These are phyloP conservation scores for Notospermus geniculatus DNA, from an alignment of 1,140 invertebrate species.

Conservation along the genomic window DNA sequence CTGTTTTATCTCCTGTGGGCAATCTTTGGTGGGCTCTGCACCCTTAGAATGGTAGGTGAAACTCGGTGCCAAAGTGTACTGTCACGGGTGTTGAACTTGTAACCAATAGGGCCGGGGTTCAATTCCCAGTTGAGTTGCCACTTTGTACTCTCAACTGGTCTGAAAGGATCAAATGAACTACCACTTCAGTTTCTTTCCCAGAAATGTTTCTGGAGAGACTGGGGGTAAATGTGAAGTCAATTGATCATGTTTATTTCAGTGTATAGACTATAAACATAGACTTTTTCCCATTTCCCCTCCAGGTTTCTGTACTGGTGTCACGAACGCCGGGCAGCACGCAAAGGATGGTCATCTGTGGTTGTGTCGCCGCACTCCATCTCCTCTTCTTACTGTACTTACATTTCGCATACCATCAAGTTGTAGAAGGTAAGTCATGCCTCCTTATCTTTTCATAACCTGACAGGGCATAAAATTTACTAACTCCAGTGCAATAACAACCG, in stretches of 20 bases:
- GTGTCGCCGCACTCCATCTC: constrained; percentile 46
- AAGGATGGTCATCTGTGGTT: constrained; percentile 45
- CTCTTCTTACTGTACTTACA: constrained; percentile 56
- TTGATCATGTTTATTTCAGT: constrained; percentile 2
- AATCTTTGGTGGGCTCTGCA: constrained; percentile 50
- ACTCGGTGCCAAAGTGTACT: neutral
- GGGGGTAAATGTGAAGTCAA: too few relatives aligned
- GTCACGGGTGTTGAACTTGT: neutral
- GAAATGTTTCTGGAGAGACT: too few relatives aligned
- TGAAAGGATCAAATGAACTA: too few relatives aligned
- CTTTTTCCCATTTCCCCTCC: constrained; percentile 19
- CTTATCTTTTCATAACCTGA: too few relatives aligned
- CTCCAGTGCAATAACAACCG: too few relatives aligned
- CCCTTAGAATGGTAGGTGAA: constrained; percentile 49
- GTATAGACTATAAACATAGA: neutral
- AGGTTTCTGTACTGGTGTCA: constrained; percentile 48
- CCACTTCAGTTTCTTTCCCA: too few relatives aligned
- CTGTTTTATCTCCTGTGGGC: constrained; percentile 56
- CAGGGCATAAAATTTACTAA: too few relatives aligned
- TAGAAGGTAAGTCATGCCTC: constrained; percentile 47
- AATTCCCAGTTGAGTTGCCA: too few relatives aligned
- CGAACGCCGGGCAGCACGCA: constrained; percentile 47
- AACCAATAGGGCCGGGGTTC: too few relatives aligned
- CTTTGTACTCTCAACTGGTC: too few relatives aligned
- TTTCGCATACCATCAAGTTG: constrained; percentile 58